A percentile compares a stretch with the other conserved stretches of the same genome.
phyloP scores from a whole-genome alignment of 2,797 vertebrate genomes.

The Neosalanx taihuensis region DNA sequence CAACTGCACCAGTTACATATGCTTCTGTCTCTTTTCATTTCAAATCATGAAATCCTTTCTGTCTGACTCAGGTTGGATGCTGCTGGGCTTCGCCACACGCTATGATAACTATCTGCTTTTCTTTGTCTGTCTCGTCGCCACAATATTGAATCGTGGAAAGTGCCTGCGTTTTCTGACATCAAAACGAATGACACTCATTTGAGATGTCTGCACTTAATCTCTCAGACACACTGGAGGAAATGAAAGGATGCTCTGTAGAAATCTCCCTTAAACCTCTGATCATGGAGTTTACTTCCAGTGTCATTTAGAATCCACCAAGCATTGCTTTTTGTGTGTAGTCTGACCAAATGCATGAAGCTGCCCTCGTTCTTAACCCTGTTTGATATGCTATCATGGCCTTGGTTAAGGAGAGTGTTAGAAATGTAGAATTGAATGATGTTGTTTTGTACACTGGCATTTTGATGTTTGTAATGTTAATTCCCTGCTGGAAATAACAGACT shows the following conservation, averaged over 20 bases:
- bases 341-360: conserved; percentile 32
- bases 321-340: conserved; percentile 31
- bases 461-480: conserved; percentile 32
- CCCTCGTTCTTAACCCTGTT: conserved; percentile 29
- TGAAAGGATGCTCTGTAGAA: conserved; percentile 53
- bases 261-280: conserved; percentile 42
- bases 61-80: conserved; percentile 20
- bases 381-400: conserved; percentile 41
- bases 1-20: conserved; percentile 14
- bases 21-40: conserved; percentile 21
- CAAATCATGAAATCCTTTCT: conserved; percentile 20
- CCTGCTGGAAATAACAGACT: conserved; percentile 4
- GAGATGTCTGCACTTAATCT: conserved; percentile 48
- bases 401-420: conserved; percentile 29
- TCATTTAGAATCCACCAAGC: conserved; percentile 36
- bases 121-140: conserved; percentile 24
- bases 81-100: conserved; percentile 19
- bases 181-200: conserved; percentile 51
- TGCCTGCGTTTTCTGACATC: conserved; percentile 43
- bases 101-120: conserved; percentile 37
- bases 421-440: conserved; percentile 12
- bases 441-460: conserved; percentile 9
- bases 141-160: conserved; percentile 39
- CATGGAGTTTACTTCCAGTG: conserved; percentile 36
- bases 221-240: conserved; percentile 53